Evolutionary conservation across 1,140 invertebrate species (phyloP), one percentile per base, ranked within the genome.

Genomic region (Pantala flavescens): DNA sequence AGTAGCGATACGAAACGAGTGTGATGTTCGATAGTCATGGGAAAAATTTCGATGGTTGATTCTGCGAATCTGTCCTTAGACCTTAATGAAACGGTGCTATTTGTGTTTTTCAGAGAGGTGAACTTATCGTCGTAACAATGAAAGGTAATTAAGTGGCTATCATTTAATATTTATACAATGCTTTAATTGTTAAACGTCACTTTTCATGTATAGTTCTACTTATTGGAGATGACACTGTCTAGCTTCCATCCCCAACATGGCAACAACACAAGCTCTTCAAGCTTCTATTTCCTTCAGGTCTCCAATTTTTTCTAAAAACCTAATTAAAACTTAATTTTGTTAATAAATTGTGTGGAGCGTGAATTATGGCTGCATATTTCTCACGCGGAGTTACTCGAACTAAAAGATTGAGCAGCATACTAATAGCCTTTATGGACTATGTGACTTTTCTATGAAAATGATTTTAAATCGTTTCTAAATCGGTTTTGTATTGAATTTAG

Each of bases 181-280:
- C n/a, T 63, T 21, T 63, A 7, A 1, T 63, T 1, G 16, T 63
- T 63, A 63, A 21, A 21, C n/a, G 14, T 63, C 16, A 16, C 14
- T 63, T 63, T 63, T 63, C 16, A 63, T 14, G 49, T 1, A 5
- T 63, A 63, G 14, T 63, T 63, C n/a, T 7, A 21, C 49, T 21
- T 21, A 63, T 21, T 19, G n/a, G n/a, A 63, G 16, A 19, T 63
- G 49, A 63, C 49, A 63, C 49, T 63, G 49, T 63, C n/a, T 21
- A 63, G 49, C 49, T 63, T 63, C 49, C 49, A 63, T 63, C 49
- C 49, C 49, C 49, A 63, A 63, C 49, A 63, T 63, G 49, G 49
- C 49, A 63, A 63, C 49, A 63, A 63, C 49, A 63, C 49, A 63
- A 63, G 49, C 49, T 63, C n/a, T 7, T 19, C 49, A 63, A n/a